These are phyloP conservation scores for Holocentrus rufus DNA, from an alignment of 2,797 vertebrate species.

Conservation along the genomic window DNA sequence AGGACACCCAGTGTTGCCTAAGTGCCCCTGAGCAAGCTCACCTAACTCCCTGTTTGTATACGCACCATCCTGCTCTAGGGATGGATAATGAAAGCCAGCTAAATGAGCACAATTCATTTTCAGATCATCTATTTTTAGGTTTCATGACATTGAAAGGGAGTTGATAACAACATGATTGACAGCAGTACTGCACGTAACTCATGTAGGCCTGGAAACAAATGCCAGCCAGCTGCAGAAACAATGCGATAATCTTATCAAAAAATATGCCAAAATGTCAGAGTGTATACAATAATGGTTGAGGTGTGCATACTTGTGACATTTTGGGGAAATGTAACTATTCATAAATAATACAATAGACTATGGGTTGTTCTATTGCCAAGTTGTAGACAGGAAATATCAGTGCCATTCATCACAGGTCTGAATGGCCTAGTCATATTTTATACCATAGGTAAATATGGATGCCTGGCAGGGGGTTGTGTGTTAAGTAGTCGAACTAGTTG, in stretches of 20 bases:
- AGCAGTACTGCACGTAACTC: background rate
- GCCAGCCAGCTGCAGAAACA: background rate
- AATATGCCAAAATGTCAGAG: background rate
- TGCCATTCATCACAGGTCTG: background rate
- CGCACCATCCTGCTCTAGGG: too few relatives aligned
- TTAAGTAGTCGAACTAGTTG: too few relatives aligned
- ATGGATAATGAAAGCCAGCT: background rate
- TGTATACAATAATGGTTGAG: background rate
- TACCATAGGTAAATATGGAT: background rate
- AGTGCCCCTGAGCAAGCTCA: too few relatives aligned
- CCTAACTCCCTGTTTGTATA: too few relatives aligned
- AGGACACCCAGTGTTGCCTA: too few relatives aligned
- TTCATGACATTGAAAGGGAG: conserved; percentile 8
- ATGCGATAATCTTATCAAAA: background rate
- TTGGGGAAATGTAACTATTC: conserved; percentile 9
- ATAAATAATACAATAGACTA: conserved; percentile 43
- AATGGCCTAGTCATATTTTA: conserved; percentile 2
- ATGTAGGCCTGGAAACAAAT: background rate
- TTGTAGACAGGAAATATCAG: conserved; percentile 21
- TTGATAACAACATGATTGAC: background rate
- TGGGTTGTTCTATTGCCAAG: conserved; percentile 7
- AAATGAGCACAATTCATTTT: background rate
- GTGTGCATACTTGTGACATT: background rate
- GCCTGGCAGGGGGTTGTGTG: too few relatives aligned
- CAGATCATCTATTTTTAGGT: background rate